These are phyloP conservation scores for Plecotus auritus DNA, from an alignment of 2,113 vertebrate species.

Conservation along the genomic window DNA sequence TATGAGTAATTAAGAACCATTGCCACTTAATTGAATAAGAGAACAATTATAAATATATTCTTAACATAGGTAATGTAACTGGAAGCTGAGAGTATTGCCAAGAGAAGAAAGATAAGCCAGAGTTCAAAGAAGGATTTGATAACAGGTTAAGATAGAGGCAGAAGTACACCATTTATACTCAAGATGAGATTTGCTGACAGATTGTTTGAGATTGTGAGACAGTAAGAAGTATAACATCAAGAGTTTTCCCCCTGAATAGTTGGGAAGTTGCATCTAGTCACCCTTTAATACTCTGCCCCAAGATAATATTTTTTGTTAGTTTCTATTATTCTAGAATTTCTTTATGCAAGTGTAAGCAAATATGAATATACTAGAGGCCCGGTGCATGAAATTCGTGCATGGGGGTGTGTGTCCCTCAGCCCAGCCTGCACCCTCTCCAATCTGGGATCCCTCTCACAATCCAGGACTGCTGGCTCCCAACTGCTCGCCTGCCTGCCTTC, in stretches of 20 bases:
- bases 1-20: background rate
- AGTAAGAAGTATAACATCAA: background rate
- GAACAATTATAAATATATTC: background rate
- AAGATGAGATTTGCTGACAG: background rate
- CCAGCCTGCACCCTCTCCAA: too few species aligned
- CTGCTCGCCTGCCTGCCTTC: too few species aligned
- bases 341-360: background rate
- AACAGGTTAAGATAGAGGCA: background rate
- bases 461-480: too few species aligned
- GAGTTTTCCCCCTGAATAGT: background rate
- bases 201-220: background rate
- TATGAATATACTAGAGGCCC: background rate
- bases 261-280: background rate
- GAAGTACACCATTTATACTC: background rate
- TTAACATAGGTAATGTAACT: background rate
- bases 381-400: too few species aligned
- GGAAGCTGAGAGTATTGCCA: background rate
- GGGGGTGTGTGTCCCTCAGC: too few species aligned
- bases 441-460: too few species aligned
- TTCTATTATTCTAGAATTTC: slow-evolving; percentile 4
- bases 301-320: background rate
- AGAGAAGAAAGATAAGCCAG: slow-evolving; percentile 7
- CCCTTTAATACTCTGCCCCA: background rate
- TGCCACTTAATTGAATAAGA: slow-evolving; percentile 4
- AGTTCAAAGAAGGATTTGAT: slow-evolving; percentile 15